Percentiles rank a stretch among this genome's conserved stretches.
Conservation (phyloP, 2,113 vertebrate genomes). For the Gnathonemus echidnorhynchus region DNA sequence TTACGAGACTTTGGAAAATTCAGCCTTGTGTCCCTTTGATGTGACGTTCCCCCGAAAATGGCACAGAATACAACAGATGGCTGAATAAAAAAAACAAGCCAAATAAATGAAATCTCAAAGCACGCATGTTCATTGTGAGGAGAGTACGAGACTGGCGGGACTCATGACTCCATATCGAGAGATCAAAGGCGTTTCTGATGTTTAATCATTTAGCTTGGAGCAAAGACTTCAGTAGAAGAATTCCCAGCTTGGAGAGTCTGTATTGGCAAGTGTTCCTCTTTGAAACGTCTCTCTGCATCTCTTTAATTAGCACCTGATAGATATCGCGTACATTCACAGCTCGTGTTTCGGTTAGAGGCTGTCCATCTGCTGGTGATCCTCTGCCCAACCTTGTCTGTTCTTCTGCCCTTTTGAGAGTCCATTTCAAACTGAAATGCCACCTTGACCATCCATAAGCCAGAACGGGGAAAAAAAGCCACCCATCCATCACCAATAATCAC, state of each 20-base stretch:
- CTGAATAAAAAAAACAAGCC: constrained; percentile 12
- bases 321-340: background rate
- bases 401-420: background rate
- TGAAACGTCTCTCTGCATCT: background rate
- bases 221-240: background rate
- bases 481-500: background rate
- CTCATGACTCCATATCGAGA: constrained; percentile 11
- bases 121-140: background rate
- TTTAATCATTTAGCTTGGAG: constrained; percentile 30
- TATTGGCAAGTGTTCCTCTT: background rate
- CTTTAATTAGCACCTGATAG: constrained; percentile 8
- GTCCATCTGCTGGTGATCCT: background rate
- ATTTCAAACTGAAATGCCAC: background rate
- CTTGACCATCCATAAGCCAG: background rate
- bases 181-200: constrained; percentile 30
- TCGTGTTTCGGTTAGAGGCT: background rate
- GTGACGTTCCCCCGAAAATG: background rate
- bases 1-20: background rate
- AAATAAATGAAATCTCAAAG: constrained; percentile 16
- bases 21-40: background rate
- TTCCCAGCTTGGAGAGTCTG: background rate
- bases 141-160: constrained; percentile 3
- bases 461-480: background rate
- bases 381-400: background rate
- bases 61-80: background rate